Conservation (phyloP, 2,888 invertebrate species). For the Cantharis rustica region DNA sequence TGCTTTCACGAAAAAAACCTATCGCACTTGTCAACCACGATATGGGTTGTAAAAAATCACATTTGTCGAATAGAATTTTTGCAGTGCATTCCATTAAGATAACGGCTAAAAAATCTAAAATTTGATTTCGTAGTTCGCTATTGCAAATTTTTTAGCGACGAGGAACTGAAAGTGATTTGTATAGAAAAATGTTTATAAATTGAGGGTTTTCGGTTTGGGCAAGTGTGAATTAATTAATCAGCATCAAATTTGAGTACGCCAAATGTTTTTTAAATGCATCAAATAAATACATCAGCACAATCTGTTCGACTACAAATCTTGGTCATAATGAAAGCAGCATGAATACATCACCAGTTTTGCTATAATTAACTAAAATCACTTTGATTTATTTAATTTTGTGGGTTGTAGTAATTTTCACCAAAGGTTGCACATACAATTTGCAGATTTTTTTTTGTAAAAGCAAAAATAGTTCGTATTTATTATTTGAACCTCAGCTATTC, state of each 20-base stretch:
- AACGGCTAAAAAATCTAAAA: neutral
- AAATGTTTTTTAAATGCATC: neutral
- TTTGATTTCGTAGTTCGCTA: too few relatives aligned
- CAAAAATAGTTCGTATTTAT: too few relatives aligned
- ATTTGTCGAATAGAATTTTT: slow-evolving; percentile 16
- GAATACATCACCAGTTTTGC: slow-evolving; percentile 11
- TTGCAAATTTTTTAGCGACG: neutral
- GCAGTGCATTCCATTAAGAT: neutral
- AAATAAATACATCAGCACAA: slow-evolving; percentile 24
- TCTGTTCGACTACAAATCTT: slow-evolving; percentile 26
- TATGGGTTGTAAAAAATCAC: slow-evolving; percentile 15
- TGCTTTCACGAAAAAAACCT: slow-evolving; percentile 11
- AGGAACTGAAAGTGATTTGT: neutral
- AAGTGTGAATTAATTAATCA: neutral
- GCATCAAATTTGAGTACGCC: neutral
- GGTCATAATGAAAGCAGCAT: slow-evolving; percentile 12
- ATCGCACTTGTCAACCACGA: slow-evolving; percentile 15
- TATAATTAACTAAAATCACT: slow-evolving; percentile 18
- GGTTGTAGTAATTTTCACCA: neutral
- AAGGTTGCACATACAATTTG: neutral
- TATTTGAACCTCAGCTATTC: too few relatives aligned
- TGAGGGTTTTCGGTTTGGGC: neutral
- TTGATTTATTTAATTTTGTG: slow-evolving; percentile 13
- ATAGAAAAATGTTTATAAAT: neutral
- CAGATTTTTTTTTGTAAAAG: neutral